Evolutionary conservation across 2,888 invertebrate species (phyloP), one percentile per base, ranked within the genome.

Genomic region (Caenorhabditis uteleia): DNA sequence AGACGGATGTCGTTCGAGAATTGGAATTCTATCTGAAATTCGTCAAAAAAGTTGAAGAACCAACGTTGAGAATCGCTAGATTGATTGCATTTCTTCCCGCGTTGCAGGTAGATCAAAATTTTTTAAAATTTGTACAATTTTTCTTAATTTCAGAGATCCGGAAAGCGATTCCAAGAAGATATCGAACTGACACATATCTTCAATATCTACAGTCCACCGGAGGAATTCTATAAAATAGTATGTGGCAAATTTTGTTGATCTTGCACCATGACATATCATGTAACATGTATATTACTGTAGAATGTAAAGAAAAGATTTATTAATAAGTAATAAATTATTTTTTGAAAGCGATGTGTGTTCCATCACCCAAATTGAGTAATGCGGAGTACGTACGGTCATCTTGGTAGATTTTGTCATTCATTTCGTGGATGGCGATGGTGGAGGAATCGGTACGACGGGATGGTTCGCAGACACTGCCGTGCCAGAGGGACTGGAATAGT

Each of bases 341-440:
- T 50, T 74, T 74, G 53, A 75, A 72, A 38, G 69, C 70, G 2
- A 83, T 54, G 20, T 78, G 73, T 16, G 80, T 53, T 12, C 83
- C 83, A 48, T 83, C 83, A 3, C 77, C 82, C 26, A 79, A 61
- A 16, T 74, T 75, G 26, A 83, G 44, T 50, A 82, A 70, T 10
- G 74, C 74, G n/a, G 74, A 65, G 45, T 75, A 56, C 18, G 81
- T 74, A 7, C 82, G 62, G 4, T 64, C 48, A 47, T 82, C 82
- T 12, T 64, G 12, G 49, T 23, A 64, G 36, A 64, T 58, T 25
- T 36, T 51, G 14, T 64, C 50, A 27, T 64, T 64, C 12, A 45
- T 34, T 20, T 44, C 45, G 21, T 64, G 50, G 23, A 64, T 64
- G 1, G 54, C 65, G 0, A 2, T 14, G 5, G 45, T 45, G 18